These are phyloP conservation scores for Microtus obscurus DNA, from an alignment of 2,797 vertebrate species.

Conservation along the genomic window DNA sequence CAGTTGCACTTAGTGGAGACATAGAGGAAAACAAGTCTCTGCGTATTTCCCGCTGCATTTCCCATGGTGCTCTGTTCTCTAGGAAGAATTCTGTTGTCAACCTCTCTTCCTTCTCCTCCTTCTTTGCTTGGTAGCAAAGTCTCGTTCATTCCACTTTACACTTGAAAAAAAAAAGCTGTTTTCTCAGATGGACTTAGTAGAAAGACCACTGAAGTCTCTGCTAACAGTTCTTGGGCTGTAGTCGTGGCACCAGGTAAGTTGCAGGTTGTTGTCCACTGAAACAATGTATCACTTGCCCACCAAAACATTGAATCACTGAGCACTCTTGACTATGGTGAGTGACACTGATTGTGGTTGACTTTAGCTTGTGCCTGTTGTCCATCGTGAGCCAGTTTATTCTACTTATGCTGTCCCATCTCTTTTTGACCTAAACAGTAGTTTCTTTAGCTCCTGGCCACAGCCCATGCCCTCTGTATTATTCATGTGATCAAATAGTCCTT, in stretches of 20 bases:
- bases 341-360: background rate
- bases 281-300: background rate
- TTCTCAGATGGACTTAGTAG: conserved; percentile 7
- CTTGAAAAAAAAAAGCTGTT: background rate
- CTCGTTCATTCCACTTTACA: conserved; percentile 39
- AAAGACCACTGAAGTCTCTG: background rate
- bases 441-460: background rate
- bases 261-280: background rate
- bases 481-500: background rate
- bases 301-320: background rate
- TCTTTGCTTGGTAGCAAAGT: conserved; percentile 19
- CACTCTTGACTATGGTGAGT: background rate
- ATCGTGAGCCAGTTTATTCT: background rate
- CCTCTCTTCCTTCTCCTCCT: background rate
- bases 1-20: background rate
- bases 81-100: conserved; percentile 11
- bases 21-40: background rate
- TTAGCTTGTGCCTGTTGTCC: background rate
- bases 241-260: background rate
- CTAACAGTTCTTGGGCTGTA: background rate
- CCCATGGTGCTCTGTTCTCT: conserved; percentile 11
- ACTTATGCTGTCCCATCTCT: background rate
- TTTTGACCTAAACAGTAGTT: background rate
- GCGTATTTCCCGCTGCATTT: background rate
- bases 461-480: background rate